phyloP scores from a whole-genome alignment of 2,797 vertebrate genomes.

The Anisognathus igniventris region DNA sequence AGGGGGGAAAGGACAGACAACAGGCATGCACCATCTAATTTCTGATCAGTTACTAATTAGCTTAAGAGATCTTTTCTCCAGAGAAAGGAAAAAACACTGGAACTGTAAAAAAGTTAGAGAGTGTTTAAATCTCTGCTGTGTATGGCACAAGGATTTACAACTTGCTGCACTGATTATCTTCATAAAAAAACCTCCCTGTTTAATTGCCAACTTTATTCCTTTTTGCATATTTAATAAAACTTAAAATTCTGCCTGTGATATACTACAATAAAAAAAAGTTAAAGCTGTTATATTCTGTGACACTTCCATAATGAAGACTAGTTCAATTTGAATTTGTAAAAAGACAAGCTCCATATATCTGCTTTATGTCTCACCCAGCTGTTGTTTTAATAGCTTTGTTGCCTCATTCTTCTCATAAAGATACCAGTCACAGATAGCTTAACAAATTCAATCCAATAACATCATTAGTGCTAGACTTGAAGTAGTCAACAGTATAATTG shows the following conservation, averaged over 20 bases:
- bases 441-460: not conserved
- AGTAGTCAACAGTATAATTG: not conserved
- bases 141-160: not conserved
- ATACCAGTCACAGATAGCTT: not conserved
- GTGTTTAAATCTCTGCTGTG: not conserved
- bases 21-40: not conserved
- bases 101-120: not conserved
- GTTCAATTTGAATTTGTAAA: not conserved
- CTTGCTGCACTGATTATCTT: not conserved
- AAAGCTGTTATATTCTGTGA: not conserved
- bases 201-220: not conserved
- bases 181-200: not conserved
- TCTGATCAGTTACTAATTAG: not conserved
- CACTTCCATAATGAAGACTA: not conserved
- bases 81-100: not conserved
- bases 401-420: not conserved
- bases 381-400: not conserved
- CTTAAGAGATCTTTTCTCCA: not conserved
- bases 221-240: not conserved
- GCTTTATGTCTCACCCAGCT: not conserved
- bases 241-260: not conserved
- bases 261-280: not conserved
- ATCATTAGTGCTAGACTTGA: not conserved
- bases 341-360: not conserved
- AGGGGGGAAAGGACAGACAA: not conserved